These are phyloP conservation scores for Drosophila merina DNA, from an alignment of 2,888 invertebrate genomes.

Conservation along the genomic window DNA sequence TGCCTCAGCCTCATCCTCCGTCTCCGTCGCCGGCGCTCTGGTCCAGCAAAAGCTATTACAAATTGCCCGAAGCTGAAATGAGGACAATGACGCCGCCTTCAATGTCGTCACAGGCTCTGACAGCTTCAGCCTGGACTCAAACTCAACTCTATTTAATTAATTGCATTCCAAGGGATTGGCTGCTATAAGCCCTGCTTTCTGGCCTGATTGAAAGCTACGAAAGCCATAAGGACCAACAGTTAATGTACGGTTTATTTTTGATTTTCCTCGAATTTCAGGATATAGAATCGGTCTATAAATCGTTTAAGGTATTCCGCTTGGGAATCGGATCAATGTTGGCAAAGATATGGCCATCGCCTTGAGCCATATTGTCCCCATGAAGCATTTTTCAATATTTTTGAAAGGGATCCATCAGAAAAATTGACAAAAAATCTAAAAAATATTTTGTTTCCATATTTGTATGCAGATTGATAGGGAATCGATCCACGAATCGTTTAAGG, in stretches of 20 bases:
- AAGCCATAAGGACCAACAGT: not conserved
- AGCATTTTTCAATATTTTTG: too few species aligned
- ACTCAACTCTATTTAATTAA: constrained; percentile 47
- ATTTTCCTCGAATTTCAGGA: not conserved
- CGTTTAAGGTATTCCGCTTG: too few species aligned
- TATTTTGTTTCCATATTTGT: too few species aligned
- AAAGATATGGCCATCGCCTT: too few species aligned
- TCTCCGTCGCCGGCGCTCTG: not conserved
- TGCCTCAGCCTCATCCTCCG: not conserved
- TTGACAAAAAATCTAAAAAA: too few species aligned
- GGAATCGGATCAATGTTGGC: too few species aligned
- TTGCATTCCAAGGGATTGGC: constrained; percentile 45
- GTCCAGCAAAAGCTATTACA: not conserved
- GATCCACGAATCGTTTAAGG: too few species aligned
- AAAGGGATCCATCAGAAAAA: too few species aligned
- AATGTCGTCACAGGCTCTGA: not conserved
- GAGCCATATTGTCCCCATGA: too few species aligned
- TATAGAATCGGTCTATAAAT: too few species aligned
- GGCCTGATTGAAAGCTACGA: not conserved
- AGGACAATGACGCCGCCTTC: constrained; percentile 29
- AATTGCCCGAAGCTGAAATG: constrained; percentile 13
- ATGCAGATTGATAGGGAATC: too few species aligned
- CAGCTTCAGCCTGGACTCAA: not conserved
- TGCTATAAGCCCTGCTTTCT: constrained; percentile 26
- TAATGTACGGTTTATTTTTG: constrained; percentile 10